These are phyloP conservation scores for Vultur gryphus DNA, from an alignment of 2,797 vertebrate species.

Conservation along the genomic window DNA sequence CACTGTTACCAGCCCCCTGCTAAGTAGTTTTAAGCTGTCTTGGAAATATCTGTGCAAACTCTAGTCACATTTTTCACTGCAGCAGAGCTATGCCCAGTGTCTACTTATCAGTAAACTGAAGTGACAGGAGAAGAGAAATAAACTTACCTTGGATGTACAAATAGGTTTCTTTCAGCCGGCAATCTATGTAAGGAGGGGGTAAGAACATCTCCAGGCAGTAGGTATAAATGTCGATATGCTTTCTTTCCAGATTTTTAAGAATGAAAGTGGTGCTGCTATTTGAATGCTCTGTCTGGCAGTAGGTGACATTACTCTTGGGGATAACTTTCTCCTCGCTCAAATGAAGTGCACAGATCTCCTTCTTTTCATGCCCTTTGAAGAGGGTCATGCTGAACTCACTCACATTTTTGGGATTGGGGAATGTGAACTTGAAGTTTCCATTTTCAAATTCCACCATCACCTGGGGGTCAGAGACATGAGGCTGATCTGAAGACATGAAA, in stretches of 20 bases:
- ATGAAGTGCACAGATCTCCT: constrained; percentile 66
- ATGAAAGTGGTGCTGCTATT: constrained; percentile 61
- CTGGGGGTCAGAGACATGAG: background rate
- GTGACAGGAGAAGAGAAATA: background rate
- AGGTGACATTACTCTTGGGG: background rate
- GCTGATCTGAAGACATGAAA: constrained; percentile 55
- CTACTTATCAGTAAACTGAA: background rate
- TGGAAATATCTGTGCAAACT: background rate
- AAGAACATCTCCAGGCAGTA: constrained; percentile 64
- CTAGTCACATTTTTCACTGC: background rate
- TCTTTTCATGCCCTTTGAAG: constrained; percentile 32
- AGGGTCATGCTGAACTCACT: constrained; percentile 71
- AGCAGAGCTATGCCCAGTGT: background rate
- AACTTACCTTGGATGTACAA: constrained; percentile 75
- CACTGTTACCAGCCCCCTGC: background rate
- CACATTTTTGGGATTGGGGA: constrained; percentile 50
- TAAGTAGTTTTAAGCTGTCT: background rate
- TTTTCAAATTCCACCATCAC: constrained; percentile 51
- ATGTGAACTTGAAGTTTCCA: constrained; percentile 64
- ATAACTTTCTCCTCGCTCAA: background rate
- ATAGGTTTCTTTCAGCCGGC: constrained; percentile 58
- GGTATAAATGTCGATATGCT: constrained; percentile 60
- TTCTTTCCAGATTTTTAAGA: constrained; percentile 66
- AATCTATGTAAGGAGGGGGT: constrained; percentile 66
- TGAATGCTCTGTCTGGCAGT: constrained; percentile 55